A percentile compares a stretch with the other conserved stretches of the same genome.
phyloP scores from a whole-genome alignment of 2,888 invertebrate species.

The Catocala nupta region DNA sequence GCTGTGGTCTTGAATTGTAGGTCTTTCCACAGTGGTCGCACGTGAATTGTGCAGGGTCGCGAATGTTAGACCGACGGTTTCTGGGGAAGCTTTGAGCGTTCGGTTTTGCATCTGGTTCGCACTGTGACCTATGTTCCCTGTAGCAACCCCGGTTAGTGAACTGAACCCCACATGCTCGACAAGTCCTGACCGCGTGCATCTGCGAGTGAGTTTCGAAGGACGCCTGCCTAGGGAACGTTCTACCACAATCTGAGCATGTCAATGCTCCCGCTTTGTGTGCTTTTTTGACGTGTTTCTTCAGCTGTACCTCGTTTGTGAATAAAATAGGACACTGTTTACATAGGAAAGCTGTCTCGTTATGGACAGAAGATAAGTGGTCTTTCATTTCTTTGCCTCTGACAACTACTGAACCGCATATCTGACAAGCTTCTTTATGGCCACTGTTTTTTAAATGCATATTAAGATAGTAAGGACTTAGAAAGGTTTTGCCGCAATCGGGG shows the following conservation, averaged over 20 bases:
- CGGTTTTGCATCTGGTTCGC: slow-evolving; percentile 78
- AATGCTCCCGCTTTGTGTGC: slow-evolving; percentile 65
- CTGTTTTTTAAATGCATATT: slow-evolving; percentile 75
- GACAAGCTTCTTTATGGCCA: slow-evolving; percentile 75
- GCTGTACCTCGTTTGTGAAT: slow-evolving; percentile 56
- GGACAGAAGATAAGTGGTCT: slow-evolving; percentile 63
- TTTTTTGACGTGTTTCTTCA: slow-evolving; percentile 62
- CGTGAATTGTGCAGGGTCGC: slow-evolving; percentile 75
- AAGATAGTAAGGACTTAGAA: slow-evolving; percentile 70
- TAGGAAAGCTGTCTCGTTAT: slow-evolving; percentile 56
- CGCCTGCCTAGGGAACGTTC: slow-evolving; percentile 65
- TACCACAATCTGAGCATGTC: slow-evolving; percentile 74
- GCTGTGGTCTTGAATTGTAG: slow-evolving; percentile 73
- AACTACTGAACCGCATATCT: slow-evolving; percentile 65
- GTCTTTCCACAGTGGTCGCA: slow-evolving; percentile 78
- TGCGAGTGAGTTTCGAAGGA: slow-evolving; percentile 73
- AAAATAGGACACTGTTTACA: slow-evolving; percentile 73
- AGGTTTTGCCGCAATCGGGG: slow-evolving; percentile 73
- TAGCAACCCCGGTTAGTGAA: slow-evolving; percentile 79
- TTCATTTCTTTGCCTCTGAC: slow-evolving; percentile 67
- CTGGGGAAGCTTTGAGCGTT: slow-evolving; percentile 62
- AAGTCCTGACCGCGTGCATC: slow-evolving; percentile 78
- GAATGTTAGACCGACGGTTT: slow-evolving; percentile 70
- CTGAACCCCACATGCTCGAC: slow-evolving; percentile 71
- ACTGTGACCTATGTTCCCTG: slow-evolving; percentile 72